Conservation (phyloP, 2,888 invertebrate genomes). For the Papilio demoleus region DNA sequence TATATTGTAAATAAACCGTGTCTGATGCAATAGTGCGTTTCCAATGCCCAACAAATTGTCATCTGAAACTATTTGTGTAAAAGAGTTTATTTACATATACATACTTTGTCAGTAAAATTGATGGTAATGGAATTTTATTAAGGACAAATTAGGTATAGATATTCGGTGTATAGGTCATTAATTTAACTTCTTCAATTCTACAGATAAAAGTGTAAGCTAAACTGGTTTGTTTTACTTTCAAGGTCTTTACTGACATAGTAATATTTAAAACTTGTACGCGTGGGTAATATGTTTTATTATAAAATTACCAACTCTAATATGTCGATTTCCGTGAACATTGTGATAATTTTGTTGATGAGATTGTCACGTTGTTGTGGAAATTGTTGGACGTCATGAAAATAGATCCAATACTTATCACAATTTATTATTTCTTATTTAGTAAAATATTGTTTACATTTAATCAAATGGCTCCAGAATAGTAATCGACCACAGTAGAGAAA, state of each 20-base stretch:
- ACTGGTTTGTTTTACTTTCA: not conserved
- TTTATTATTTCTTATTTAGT: too few relatives aligned
- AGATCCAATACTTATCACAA: not conserved
- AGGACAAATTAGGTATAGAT: not conserved
- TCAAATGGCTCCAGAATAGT: too few relatives aligned
- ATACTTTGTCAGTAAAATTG: too few relatives aligned
- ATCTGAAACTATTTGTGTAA: too few relatives aligned
- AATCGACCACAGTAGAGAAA: too few relatives aligned
- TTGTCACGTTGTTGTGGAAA: not conserved
- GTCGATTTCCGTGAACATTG: not conserved
- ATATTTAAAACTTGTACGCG: not conserved
- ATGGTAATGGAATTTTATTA: not conserved
- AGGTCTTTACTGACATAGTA: not conserved
- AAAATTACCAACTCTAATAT: conserved; percentile 9
- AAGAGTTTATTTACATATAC: too few relatives aligned
- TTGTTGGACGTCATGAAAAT: not conserved
- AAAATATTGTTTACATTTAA: too few relatives aligned
- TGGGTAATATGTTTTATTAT: not conserved
- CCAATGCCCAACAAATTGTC: too few relatives aligned
- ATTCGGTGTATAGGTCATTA: not conserved
- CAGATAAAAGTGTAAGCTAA: not conserved
- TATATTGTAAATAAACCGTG: too few relatives aligned
- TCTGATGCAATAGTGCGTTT: too few relatives aligned
- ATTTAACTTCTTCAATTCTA: not conserved
- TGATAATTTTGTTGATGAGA: not conserved